Evolutionary conservation across 1,140 invertebrate species (phyloP).

Genomic region (Adelges cooleyi): DNA sequence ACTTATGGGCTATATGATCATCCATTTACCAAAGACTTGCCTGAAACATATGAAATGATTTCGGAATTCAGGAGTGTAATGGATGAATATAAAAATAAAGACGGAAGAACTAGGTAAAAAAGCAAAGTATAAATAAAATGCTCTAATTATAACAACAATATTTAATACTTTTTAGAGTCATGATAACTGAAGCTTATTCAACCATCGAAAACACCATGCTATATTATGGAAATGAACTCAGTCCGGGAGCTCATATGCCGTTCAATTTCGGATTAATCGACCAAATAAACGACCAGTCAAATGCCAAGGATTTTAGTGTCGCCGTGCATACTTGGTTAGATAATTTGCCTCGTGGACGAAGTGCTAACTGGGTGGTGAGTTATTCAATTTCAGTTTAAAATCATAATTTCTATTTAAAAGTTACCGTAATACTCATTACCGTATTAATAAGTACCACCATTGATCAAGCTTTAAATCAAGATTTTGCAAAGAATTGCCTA

Average conservation of each 20-base stretch:
- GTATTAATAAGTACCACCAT: too few species aligned
- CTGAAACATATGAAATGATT: constrained; percentile 49
- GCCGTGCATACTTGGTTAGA: constrained; percentile 45
- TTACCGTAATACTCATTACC: too few species aligned
- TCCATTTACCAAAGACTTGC: constrained; percentile 49
- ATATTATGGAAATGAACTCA: constrained; percentile 39
- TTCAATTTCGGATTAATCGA: constrained; percentile 49
- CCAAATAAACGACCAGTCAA: constrained; percentile 38
- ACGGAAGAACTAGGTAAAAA: constrained; percentile 36
- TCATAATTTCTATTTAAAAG: too few species aligned
- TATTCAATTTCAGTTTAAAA: too few species aligned
- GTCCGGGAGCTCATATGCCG: constrained; percentile 39
- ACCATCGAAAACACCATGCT: constrained; percentile 35
- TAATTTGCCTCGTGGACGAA: constrained; percentile 40
- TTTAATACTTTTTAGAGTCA: constrained; percentile 39
- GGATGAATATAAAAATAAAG: constrained; percentile 42
- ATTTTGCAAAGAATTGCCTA: too few species aligned
- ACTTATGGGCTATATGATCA: constrained; percentile 42
- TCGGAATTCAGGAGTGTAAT: constrained; percentile 52
- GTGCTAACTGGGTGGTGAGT: constrained; percentile 49
- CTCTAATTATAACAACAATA: neutral
- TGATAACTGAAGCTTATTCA: constrained; percentile 40
- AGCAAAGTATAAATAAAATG: neutral
- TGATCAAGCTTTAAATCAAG: too few species aligned
- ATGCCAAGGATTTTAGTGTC: constrained; percentile 40